A percentile compares a stretch with the other conserved stretches of the same genome.
Conservation (phyloP, 2,113 vertebrate genomes). For the Dasyornis broadbenti region DNA sequence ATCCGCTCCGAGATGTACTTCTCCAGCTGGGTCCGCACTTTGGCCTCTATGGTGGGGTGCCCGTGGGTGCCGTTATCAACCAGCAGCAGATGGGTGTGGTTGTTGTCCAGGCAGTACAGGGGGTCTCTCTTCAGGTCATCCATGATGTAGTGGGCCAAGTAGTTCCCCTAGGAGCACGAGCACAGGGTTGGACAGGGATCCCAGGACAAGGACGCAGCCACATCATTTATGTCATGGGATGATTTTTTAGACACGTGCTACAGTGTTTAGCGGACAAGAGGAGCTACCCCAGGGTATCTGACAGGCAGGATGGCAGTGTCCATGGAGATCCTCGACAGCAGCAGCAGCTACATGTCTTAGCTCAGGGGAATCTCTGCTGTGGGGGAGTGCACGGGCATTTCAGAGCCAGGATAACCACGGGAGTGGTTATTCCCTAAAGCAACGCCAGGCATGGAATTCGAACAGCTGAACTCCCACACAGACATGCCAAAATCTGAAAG, state of each 20-base stretch:
- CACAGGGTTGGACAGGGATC: neutral
- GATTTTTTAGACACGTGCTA: fast-evolving
- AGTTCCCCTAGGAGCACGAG: slow-evolving; percentile 57
- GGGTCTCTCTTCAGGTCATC: slow-evolving; percentile 78
- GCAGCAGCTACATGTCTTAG: neutral
- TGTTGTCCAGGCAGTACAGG: slow-evolving; percentile 77
- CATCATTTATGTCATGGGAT: neutral
- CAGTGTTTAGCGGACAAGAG: neutral
- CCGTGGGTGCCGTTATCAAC: slow-evolving; percentile 77
- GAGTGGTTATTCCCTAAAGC: neutral
- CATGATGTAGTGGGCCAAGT: slow-evolving; percentile 74
- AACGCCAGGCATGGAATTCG: neutral
- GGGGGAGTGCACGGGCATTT: neutral
- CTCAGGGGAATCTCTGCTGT: neutral
- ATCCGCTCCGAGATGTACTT: slow-evolving; percentile 76
- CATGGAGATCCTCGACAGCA: neutral
- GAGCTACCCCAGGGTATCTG: neutral
- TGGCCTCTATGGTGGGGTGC: slow-evolving; percentile 64
- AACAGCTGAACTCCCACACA: neutral
- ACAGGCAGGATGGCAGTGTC: neutral
- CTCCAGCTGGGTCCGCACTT: slow-evolving; percentile 75
- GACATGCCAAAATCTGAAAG: neutral
- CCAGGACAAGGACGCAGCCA: neutral
- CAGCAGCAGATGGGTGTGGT: slow-evolving; percentile 76
- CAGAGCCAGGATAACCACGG: neutral